Percentiles rank a stretch among this genome's conserved stretches.
phyloP scores from a whole-genome alignment of 2,113 vertebrate species.

The Cnemophilus loriae region DNA sequence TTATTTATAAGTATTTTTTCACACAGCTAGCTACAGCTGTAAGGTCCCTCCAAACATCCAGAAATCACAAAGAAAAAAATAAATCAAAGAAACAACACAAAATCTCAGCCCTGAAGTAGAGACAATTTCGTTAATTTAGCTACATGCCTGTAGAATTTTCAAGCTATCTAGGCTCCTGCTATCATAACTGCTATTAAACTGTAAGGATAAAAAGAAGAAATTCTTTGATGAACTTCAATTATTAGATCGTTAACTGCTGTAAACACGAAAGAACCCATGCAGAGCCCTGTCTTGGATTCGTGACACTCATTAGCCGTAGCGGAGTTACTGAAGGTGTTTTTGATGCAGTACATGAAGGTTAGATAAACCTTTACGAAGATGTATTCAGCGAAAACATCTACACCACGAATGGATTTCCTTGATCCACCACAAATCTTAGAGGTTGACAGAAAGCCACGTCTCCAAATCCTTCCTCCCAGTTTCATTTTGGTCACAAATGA shows the following conservation, averaged over 20 bases:
- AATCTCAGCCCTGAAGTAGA: background rate
- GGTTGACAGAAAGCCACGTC: background rate
- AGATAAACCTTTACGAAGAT: background rate
- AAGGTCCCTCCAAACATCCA: background rate
- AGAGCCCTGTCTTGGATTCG: background rate
- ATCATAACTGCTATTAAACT: background rate
- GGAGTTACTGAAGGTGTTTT: background rate
- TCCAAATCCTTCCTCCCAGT: background rate
- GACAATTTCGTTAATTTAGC: background rate
- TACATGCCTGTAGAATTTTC: background rate
- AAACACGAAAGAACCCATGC: conserved; percentile 23
- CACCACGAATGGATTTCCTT: background rate
- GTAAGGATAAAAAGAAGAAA: background rate
- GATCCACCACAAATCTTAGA: background rate
- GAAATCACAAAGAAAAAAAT: background rate
- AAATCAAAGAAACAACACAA: background rate
- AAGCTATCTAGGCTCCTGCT: background rate
- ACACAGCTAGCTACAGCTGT: background rate
- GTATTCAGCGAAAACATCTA: background rate
- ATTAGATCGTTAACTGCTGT: background rate
- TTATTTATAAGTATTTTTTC: background rate
- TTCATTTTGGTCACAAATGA: background rate
- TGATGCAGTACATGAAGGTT: background rate
- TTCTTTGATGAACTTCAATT: conserved; percentile 6
- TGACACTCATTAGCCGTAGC: conserved; percentile 13